Conservation (phyloP, 2,888 invertebrate genomes). For the Coleophora deauratella region DNA sequence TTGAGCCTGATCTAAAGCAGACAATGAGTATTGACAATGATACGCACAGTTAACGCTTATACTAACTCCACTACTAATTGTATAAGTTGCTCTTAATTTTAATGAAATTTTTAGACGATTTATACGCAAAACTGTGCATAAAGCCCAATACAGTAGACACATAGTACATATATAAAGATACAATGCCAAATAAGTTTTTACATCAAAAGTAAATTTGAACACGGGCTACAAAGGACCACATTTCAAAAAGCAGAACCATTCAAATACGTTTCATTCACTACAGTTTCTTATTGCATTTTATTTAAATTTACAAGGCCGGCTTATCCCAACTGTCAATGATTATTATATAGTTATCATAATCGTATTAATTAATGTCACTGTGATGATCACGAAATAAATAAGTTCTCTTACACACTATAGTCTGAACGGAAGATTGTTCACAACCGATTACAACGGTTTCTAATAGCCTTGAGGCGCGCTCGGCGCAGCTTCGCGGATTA, state of each 20-base stretch:
- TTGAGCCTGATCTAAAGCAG: slow-evolving; percentile 42
- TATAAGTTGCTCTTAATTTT: too few relatives aligned
- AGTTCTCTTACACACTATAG: slow-evolving; percentile 67
- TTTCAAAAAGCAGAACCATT: slow-evolving; percentile 38
- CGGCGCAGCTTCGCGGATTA: slow-evolving; percentile 68
- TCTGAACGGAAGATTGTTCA: slow-evolving; percentile 66
- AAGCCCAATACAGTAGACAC: background rate
- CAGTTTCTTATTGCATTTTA: slow-evolving; percentile 36
- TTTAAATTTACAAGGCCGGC: slow-evolving; percentile 41
- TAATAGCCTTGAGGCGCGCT: slow-evolving; percentile 67
- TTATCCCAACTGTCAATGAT: slow-evolving; percentile 11
- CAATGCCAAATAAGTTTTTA: too few relatives aligned
- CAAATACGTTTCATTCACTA: slow-evolving; percentile 15
- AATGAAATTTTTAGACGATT: too few relatives aligned
- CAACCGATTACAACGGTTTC: slow-evolving; percentile 69
- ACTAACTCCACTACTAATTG: slow-evolving; percentile 45
- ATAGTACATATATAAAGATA: too few relatives aligned
- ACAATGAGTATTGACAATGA: slow-evolving; percentile 66
- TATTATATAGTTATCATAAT: slow-evolving; percentile 22
- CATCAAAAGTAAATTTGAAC: too few relatives aligned
- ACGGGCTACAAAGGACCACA: background rate
- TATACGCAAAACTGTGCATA: too few relatives aligned
- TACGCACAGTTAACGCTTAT: slow-evolving; percentile 59
- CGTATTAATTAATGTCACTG: slow-evolving; percentile 31
- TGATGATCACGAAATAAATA: slow-evolving; percentile 68